phyloP scores from a whole-genome alignment of 2,797 vertebrate species.

The Eutrigla gurnardus region DNA sequence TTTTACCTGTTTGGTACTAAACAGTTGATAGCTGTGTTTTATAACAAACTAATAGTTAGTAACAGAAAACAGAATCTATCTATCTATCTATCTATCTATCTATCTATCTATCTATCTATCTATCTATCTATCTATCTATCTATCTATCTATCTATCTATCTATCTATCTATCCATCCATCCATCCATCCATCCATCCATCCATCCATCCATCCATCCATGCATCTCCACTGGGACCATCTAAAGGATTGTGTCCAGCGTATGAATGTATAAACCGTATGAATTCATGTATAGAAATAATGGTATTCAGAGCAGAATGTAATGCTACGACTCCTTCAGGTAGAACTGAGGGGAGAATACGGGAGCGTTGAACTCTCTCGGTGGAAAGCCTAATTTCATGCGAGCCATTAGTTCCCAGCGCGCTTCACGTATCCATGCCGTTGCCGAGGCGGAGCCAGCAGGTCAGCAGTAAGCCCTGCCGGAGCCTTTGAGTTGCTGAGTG shows the following conservation, averaged over 20 bases:
- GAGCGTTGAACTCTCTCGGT: not conserved
- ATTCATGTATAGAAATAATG: no score
- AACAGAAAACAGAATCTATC: no score
- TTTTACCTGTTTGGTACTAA: not conserved
- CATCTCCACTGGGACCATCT: not conserved
- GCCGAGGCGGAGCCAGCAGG: slow-evolving; percentile 19
- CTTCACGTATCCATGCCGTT: slow-evolving; percentile 17
- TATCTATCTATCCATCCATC: not conserved
- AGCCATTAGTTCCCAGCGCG: not conserved
- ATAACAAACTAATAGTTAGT: not conserved
- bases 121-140: not conserved
- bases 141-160: not conserved
- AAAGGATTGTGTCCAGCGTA: no score
- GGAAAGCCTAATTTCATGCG: not conserved
- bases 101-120: no score
- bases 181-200: not conserved
- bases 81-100: no score
- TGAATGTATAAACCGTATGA: no score
- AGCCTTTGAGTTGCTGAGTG: slow-evolving; percentile 20
- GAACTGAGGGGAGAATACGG: not conserved
- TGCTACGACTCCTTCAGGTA: not conserved
- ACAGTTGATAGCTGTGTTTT: not conserved
- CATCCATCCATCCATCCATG: not conserved
- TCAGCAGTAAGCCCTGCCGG: slow-evolving; percentile 9
- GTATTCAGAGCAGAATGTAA: no score